Evolutionary conservation across 2,888 invertebrate genomes (phyloP).

Genomic region (Acronicta leporina): DNA sequence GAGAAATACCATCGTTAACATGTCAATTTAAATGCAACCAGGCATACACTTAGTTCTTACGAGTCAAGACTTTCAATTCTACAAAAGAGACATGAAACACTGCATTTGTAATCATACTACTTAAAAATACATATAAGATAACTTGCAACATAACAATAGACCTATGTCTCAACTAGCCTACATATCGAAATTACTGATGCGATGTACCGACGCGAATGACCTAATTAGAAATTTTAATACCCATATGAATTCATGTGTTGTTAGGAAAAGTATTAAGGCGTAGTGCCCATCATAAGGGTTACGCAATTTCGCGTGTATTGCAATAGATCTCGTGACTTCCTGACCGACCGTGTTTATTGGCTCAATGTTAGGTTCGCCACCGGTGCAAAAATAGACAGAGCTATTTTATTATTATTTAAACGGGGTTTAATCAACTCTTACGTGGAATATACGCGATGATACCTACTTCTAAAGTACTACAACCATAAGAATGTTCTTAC

Average conservation of each 20-base stretch:
- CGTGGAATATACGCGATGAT: too few relatives aligned
- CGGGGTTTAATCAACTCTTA: too few relatives aligned
- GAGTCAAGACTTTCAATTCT: conserved; percentile 17
- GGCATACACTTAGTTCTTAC: conserved; percentile 5
- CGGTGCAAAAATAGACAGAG: neutral
- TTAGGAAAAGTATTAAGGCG: conserved; percentile 21
- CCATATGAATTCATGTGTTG: conserved; percentile 54
- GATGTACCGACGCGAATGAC: conserved; percentile 50
- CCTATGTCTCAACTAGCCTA: conserved; percentile 56
- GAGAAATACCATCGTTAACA: neutral
- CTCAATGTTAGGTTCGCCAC: conserved; percentile 10
- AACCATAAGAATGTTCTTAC: too few relatives aligned
- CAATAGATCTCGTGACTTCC: conserved; percentile 41
- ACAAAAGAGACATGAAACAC: conserved; percentile 9
- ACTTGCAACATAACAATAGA: conserved; percentile 47
- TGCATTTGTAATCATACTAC: conserved; percentile 40
- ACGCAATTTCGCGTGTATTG: conserved; percentile 33
- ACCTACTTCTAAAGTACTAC: too few relatives aligned
- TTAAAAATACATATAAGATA: conserved; percentile 47
- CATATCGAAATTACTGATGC: conserved; percentile 55
- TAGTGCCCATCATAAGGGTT: conserved; percentile 23
- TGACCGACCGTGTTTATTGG: conserved; percentile 18
- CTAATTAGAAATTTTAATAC: conserved; percentile 43
- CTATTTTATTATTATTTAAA: conserved; percentile 5
- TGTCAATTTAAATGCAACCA: conserved; percentile 1